Percentiles rank a stretch among this genome's conserved stretches.
These are phyloP conservation scores for Columba livia DNA, from an alignment of 2,113 vertebrate genomes.

Conservation along the genomic window DNA sequence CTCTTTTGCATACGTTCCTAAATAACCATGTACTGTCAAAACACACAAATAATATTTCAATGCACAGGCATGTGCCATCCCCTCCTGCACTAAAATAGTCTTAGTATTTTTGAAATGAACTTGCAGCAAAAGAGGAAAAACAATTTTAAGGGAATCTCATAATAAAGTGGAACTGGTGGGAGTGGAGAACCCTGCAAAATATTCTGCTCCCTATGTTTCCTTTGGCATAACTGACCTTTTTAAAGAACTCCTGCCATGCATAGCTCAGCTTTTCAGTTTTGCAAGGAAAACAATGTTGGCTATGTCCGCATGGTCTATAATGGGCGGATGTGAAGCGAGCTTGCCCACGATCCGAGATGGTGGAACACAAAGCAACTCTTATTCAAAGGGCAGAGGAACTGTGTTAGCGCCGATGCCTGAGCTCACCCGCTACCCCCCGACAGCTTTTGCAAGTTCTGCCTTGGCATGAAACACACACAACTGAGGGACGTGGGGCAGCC, in stretches of 20 bases:
- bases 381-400: not conserved
- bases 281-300: not conserved
- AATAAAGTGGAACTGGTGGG: not conserved
- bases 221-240: not conserved
- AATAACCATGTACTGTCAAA: not conserved
- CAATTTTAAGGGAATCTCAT: not conserved
- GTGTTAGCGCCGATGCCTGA: not conserved
- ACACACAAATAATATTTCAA: not conserved
- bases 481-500: not conserved
- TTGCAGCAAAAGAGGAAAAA: not conserved
- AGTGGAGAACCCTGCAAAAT: not conserved
- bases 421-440: not conserved
- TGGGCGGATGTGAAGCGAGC: not conserved
- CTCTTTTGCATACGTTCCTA: not conserved
- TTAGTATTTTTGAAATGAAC: not conserved
- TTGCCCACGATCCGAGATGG: not conserved
- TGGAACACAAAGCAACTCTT: not conserved
- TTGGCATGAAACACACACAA: not conserved
- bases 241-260: not conserved
- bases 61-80: fast-evolving
- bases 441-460: not conserved
- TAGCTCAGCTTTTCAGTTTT: not conserved
- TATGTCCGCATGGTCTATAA: not conserved
- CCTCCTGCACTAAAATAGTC: fast-evolving
- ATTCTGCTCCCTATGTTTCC: not conserved